Evolutionary conservation across 2,113 vertebrate genomes (phyloP).

Genomic region (Chaetorhynchus papuensis): DNA sequence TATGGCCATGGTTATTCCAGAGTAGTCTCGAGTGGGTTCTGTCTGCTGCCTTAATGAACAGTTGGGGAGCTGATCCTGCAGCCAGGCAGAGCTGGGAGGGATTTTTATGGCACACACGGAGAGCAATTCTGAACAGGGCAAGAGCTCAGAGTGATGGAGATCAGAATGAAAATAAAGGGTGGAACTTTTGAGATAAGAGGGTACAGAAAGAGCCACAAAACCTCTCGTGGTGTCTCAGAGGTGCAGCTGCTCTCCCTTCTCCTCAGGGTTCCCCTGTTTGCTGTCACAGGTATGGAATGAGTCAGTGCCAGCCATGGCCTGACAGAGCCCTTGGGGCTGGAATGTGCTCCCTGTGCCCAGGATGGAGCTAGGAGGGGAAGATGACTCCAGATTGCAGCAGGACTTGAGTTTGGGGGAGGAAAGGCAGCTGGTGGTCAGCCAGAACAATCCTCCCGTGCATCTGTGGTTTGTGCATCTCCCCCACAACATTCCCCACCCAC

Average conservation of each 20-base stretch:
- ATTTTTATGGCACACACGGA: neutral
- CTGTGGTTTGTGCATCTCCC: neutral
- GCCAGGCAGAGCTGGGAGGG: neutral
- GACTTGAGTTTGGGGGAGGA: neutral
- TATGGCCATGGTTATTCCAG: neutral
- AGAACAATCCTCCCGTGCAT: neutral
- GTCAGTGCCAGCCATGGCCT: neutral
- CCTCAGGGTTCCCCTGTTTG: neutral
- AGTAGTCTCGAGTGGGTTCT: slow-evolving; percentile 24
- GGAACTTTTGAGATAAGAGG: neutral
- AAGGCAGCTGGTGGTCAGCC: neutral
- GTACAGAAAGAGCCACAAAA: neutral
- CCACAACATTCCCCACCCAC: neutral
- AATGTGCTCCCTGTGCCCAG: neutral
- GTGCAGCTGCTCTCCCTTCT: neutral
- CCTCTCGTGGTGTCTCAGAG: neutral
- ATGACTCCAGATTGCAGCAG: rapidly evolving
- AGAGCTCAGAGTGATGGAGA: neutral
- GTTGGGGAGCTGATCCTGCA: slow-evolving; percentile 8
- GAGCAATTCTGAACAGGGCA: neutral
- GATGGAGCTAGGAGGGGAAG: neutral
- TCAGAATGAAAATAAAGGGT: neutral
- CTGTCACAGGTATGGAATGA: neutral
- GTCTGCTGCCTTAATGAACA: slow-evolving; percentile 46
- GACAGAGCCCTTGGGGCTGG: neutral